phyloP scores from a whole-genome alignment of 2,113 vertebrate species.

The Candoia aspera region DNA sequence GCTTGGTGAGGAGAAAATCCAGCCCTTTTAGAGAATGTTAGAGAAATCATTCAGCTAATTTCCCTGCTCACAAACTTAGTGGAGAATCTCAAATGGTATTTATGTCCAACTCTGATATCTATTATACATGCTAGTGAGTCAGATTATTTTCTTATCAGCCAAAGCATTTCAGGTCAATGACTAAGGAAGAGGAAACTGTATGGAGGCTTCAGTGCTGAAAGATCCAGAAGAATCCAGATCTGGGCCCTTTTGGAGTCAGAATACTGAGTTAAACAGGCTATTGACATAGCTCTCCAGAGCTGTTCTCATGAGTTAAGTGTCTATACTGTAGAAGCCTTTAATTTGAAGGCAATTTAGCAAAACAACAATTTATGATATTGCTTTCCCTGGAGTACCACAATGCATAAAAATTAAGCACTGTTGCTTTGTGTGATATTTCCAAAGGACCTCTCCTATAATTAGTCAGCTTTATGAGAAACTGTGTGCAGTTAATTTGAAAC shows the following conservation, averaged over 20 bases:
- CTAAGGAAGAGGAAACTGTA: not conserved
- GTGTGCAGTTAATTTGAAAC: not conserved
- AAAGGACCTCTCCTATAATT: constrained; percentile 43
- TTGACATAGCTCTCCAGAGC: not conserved
- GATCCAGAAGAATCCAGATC: not conserved
- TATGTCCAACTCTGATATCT: not conserved
- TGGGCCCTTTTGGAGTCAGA: not conserved
- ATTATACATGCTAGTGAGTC: not conserved
- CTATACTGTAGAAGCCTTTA: constrained; percentile 32
- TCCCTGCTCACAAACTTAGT: not conserved
- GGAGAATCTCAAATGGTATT: not conserved
- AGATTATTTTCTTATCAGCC: not conserved
- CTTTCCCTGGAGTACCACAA: constrained; percentile 35
- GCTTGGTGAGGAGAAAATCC: not conserved
- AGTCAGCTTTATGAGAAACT: constrained; percentile 43
- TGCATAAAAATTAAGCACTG: constrained; percentile 44
- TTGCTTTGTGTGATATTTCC: constrained; percentile 13
- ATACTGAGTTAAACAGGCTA: not conserved
- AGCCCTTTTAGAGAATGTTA: not conserved
- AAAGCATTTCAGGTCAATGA: not conserved
- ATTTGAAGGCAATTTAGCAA: constrained; percentile 55
- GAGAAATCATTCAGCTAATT: not conserved
- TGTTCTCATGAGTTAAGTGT: constrained; percentile 12
- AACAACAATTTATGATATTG: constrained; percentile 48
- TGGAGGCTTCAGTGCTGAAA: not conserved